Base-by-base conservation (phyloP, 2,113 vertebrate species). In the Cettia cetti region DNA sequence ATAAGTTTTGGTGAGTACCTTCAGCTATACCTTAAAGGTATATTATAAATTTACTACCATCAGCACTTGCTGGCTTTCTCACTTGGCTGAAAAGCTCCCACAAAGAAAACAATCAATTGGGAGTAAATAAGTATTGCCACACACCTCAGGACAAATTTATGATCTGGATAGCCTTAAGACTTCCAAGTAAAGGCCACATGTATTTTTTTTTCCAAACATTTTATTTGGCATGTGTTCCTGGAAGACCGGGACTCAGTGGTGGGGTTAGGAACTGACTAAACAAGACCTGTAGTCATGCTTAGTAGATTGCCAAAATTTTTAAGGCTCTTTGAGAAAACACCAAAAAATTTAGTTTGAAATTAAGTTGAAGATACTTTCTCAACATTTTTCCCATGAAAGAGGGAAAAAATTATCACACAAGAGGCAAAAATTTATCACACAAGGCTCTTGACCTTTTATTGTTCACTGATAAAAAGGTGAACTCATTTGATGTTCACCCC, bases 171-270 rank as follows among this genome's bases (percentile, higher is more conserved):
- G 86, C 78, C 72, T 82, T 65, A 80, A 86, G 74, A 57, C 42
- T 94, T 70, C 71, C 86, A 80, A 90, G 75, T 42, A 77, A 84
- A 95, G 71, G 74, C 33, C 33, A 56, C 13, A 21, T 69, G 15
- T 44, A 4, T 37, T 33, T 64, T 44, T 89, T 71, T 60, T 7
- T 42, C 30, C 47, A 45, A 92, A 50, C 27, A 14, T 95, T 96
- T 95, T 93, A 75, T 91, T 95, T 97, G 95, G 96, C 92, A 68
- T 33, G 35, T 83, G 74, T 64, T 95, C 64, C 92, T 92, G 90
- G 91, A 89, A 90, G 71, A 66, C n/a, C 26, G 37, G 92, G 85
- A 20, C 79, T 91, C 76, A 45, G 63, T 0, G 63, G 75, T 89
- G 77, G 52, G n/a, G 9, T 64, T 75, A 75, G 82, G 85, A 87